Conservation (phyloP, 2,797 vertebrate species). For the Mormyrus proboscirostris region DNA sequence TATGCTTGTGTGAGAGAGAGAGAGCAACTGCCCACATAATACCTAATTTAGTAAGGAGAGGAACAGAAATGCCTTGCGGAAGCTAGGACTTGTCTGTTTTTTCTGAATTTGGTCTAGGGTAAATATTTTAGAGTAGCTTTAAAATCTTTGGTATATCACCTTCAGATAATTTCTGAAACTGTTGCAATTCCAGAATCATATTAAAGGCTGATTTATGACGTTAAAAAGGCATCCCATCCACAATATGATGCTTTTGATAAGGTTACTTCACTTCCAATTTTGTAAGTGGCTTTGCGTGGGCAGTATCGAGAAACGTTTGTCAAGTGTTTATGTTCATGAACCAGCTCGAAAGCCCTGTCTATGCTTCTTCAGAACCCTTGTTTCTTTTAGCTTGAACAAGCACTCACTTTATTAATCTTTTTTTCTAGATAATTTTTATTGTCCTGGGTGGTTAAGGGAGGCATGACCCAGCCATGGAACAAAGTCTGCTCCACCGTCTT, state of each 20-base stretch:
- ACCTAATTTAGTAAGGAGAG: neutral
- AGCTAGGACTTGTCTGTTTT: neutral
- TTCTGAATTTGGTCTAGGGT: neutral
- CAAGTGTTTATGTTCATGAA: neutral
- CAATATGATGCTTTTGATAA: neutral
- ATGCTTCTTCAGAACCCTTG: neutral
- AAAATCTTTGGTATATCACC: neutral
- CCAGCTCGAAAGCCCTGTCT: neutral
- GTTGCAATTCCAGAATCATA: neutral
- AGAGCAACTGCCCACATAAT: neutral
- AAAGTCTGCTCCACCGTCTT: neutral
- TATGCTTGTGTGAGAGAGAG: neutral
- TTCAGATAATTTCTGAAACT: neutral
- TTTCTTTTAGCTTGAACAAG: neutral
- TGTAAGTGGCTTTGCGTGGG: neutral
- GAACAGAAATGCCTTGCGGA: neutral
- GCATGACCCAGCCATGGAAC: neutral
- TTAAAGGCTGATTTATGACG: neutral
- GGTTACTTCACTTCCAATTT: neutral
- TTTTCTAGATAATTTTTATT: neutral
- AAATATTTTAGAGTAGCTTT: neutral
- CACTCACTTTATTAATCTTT: neutral
- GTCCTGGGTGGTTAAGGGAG: neutral
- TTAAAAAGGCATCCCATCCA: neutral
- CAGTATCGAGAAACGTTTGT: neutral